Base-by-base conservation (phyloP, 53 echinoderm and acorn worm species). In the Holothuria scabra region DNA sequence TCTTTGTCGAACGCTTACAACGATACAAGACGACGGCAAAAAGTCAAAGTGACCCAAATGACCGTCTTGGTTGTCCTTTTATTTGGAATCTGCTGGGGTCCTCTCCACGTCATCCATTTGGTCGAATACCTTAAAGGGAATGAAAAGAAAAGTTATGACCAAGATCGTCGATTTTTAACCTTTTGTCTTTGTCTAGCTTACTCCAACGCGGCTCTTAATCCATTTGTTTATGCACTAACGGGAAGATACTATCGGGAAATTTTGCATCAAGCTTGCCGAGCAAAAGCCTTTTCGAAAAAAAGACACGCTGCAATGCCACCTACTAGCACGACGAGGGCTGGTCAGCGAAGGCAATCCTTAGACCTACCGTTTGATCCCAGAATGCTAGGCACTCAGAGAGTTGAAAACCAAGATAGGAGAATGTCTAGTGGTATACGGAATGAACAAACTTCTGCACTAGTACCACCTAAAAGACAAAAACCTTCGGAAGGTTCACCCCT, bases 201-300 rank as follows among this genome's bases (percentile, higher is more conserved):
- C 66, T 93, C 97, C 19, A 96, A 96, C 83, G 88, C 93, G 2
- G 93, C 93, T 28, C 83, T 96, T 44, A 96, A 96, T 66, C 97
- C 97, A 0, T 96, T 96, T 59, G 84, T 96, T 62, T 96, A 96
- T 59, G 97, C 97, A n/a, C 93, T 96, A 76, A 96, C 91, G 28
- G 97, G 97, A 9, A 70, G 93, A 56, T 90, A 86, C 35, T 96
- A 93, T 76, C 85, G 92, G 19, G 64, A 85, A 46, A 88, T 94
- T 19, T 58, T 94, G n/a, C 22, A 87, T 14, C 46, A 89, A 23
- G 68, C 89, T 4, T 89, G 84, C 46, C 80, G 48, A 22, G 48
- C 85, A 9, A 75, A 59, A 35, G 60, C 76, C 32, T 74, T 66
- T 24, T 56, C 74, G 1, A 59, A 89, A 34, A 86, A 84, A 37